Evolutionary conservation across 2,113 vertebrate genomes (phyloP), one percentile per base, ranked within the genome.

Genomic region (Ifrita kowaldi): DNA sequence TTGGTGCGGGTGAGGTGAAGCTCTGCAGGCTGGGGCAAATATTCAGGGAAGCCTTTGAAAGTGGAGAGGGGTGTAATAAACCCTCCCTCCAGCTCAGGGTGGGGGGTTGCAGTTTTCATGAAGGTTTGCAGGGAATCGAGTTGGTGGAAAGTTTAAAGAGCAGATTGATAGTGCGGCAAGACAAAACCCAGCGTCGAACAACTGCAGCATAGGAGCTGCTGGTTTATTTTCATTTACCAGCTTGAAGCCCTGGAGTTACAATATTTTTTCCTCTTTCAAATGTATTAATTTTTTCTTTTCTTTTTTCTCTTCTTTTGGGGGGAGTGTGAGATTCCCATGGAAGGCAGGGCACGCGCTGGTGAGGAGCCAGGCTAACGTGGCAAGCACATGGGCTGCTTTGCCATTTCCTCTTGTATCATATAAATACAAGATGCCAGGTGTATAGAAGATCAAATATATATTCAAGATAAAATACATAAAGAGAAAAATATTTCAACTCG

Each of bases 61-160:
- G 92, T 79, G 79, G 95, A 94, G 89, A 96, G 94, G 89, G 87
- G 39, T 95, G 87, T 94, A 95, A 96, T 95, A 94, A 96, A 90
- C 90, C 90, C 80, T 89, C 84, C 77, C 70, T 75, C 57, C 93
- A 79, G 74, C 70, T 56, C 53, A 11, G 53, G 52, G 9, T 18
- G 42, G 44, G 23, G 42, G 30, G 6, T 26, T 80, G 89, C n/a
- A 83, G 59, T 77, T 96, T 96, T 96, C 84, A 88, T 93, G 90
- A 85, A 85, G 87, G 75, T 83, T 96, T 88, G 84, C 91, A 77
- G 75, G 63, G 93, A 87, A 90, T 74, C 0, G 5, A 15, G 75
- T 33, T 30, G 79, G 78, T 70, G 67, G 90, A 27, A 84, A 76
- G 55, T 96, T 96, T 71, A 86, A 91, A 95, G 92, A 96, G 83